These are phyloP conservation scores for Atlantisia rogersi DNA, from an alignment of 2,113 vertebrate species.

Conservation along the genomic window DNA sequence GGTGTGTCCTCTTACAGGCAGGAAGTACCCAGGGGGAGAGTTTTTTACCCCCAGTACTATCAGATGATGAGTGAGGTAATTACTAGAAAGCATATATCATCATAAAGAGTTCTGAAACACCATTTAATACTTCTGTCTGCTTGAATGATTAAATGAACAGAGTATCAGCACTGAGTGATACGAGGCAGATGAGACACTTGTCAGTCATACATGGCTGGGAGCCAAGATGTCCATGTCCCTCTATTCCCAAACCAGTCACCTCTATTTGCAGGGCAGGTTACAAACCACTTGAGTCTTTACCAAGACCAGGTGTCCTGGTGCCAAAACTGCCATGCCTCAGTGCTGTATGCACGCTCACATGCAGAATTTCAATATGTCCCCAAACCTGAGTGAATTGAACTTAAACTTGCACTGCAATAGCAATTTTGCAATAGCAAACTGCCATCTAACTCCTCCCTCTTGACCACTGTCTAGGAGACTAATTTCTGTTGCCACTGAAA, in stretches of 20 bases:
- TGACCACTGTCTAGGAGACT: neutral
- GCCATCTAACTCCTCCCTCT: neutral
- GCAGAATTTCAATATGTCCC: neutral
- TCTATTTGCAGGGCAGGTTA: neutral
- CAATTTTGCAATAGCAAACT: neutral
- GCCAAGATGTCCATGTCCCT: neutral
- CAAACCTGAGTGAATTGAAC: neutral
- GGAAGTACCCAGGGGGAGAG: neutral
- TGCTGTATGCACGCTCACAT: neutral
- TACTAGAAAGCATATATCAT: neutral
- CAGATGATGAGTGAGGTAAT: neutral
- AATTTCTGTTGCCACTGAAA: neutral
- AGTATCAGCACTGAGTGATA: neutral
- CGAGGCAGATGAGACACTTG: neutral
- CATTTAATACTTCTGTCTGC: constrained; percentile 32
- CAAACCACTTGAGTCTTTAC: neutral
- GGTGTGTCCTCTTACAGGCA: neutral
- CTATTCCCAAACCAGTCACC: neutral
- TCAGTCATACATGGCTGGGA: neutral
- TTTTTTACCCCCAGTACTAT: neutral
- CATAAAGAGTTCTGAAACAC: constrained; percentile 9
- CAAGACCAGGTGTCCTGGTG: neutral
- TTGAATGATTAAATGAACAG: constrained; percentile 32
- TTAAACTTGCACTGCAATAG: neutral
- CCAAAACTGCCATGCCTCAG: neutral